phyloP scores from a whole-genome alignment of 2,113 vertebrate species.

The Xiphias gladius region DNA sequence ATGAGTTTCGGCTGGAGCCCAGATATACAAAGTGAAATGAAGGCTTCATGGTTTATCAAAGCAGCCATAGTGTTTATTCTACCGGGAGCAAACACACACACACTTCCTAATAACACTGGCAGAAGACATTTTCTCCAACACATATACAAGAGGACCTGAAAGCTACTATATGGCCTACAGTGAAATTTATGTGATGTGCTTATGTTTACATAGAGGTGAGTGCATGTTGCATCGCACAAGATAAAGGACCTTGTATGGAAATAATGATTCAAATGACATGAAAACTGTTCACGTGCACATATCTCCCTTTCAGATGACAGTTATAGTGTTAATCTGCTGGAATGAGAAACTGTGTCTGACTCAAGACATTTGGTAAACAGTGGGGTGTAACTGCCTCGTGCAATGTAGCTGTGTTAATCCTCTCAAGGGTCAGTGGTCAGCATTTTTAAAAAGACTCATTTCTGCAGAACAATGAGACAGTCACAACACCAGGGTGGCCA shows the following conservation, averaged over 20 bases:
- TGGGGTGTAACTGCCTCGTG: slow-evolving; percentile 53
- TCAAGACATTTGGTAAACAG: slow-evolving; percentile 64
- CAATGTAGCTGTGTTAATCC: slow-evolving; percentile 66
- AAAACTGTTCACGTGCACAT: background rate
- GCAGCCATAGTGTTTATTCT: slow-evolving; percentile 70
- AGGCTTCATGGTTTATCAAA: slow-evolving; percentile 75
- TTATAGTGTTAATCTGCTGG: slow-evolving; percentile 45
- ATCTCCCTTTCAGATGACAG: slow-evolving; percentile 1
- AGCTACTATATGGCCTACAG: slow-evolving; percentile 45
- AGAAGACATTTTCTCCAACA: slow-evolving; percentile 57
- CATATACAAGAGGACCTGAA: slow-evolving; percentile 50
- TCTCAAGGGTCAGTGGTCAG: slow-evolving; percentile 58
- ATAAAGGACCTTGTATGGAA: slow-evolving; percentile 36
- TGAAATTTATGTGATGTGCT: slow-evolving; percentile 36
- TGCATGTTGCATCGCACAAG: slow-evolving; percentile 13
- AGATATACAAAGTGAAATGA: slow-evolving; percentile 73
- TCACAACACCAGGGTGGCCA: slow-evolving; percentile 35
- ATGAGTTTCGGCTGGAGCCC: slow-evolving; percentile 63
- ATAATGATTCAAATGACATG: slow-evolving; percentile 5
- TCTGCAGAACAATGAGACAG: slow-evolving; percentile 66
- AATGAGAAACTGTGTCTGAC: slow-evolving; percentile 41
- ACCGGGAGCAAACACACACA: slow-evolving; percentile 59
- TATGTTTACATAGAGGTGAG: slow-evolving; percentile 36
- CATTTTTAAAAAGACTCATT: slow-evolving; percentile 59
- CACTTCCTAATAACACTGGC: slow-evolving; percentile 62